Evolutionary conservation across 2,797 vertebrate species (phyloP), one percentile per base, ranked within the genome.

Genomic region (Sebastes matsubarae): DNA sequence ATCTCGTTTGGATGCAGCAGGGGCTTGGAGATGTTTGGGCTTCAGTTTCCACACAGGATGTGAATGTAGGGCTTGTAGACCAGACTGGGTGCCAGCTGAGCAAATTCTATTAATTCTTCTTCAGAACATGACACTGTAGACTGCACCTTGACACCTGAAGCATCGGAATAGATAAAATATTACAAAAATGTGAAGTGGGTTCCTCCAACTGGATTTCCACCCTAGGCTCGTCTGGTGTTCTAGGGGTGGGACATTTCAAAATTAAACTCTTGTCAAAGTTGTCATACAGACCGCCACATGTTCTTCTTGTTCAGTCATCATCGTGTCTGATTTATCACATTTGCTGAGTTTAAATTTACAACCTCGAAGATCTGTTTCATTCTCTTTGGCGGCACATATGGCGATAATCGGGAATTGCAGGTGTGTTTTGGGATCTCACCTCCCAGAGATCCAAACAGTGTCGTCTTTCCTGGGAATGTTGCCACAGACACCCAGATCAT

Each of bases 31-130:
- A 69, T 77, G 80, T 68, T 73, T 80, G 6, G 30, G 24, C 24
- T 73, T 18, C 1, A 18, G 57, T 72, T 78, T 66, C 66, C 20
- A 58, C 30, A 68, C 60, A 64, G 57, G 27, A 59, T 78, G 69
- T 77, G n/a, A 25, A 75, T 69, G 24, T 79, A 58, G 68, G 16
- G 12, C 77, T 73, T 67, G 46, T 76, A 67, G 55, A 72, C 29
- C 30, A 61, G 59, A 61, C 27, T 20, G 30, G 32, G 8, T 61
- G 55, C 69, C 27, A 67, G n/a, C 64, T 46, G n/a, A 67, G 67
- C 25, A 73, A 58, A 66, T 68, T 74, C 27, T 24, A 5, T 59
- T 73, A 22, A 69, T 34, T 20, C 30, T 25, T 60, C 32, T 42
- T 57, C 10, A 54, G 22, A 70, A 46, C 8, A 25, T 30, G 34